Base-by-base conservation (phyloP, 2,113 vertebrate species). In the Tenebrosternarchus preto region DNA sequence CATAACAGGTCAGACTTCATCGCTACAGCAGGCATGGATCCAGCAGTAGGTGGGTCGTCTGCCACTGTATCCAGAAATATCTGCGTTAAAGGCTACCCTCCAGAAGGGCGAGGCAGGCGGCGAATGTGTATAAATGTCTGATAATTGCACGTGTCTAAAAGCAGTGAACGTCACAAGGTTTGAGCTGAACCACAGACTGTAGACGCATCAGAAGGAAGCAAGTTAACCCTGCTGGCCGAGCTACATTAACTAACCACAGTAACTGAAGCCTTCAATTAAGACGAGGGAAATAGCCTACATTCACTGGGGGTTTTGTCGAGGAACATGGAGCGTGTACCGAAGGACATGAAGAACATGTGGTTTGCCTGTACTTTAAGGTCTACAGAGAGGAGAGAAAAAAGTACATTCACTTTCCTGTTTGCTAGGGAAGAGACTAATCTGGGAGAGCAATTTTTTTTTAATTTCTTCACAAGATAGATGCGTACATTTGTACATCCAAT, bases 91-190 rank as follows among this genome's bases (percentile, higher is more conserved):
- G 80, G 70, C 76, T 81, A 82, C 82, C 80, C 82, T 80, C 25
- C 27, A 53, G 60, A 81, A 82, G 82, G 85, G 82, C 31, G 85
- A 84, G 82, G 85, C 85, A 68, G 63, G 64, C 78, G 43, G 67
- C 12, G 61, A 73, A 72, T 80, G 76, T 76, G 64, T 84, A 81
- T 75, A 84, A 78, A 81, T 57, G 73, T 78, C 72, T 86, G 85
- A 86, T 86, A 84, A 86, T 86, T 86, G 83, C 46, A 86, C 80
- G 80, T 86, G 82, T 86, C 85, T 83, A 86, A 86, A 86, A 73
- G 78, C 67, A 76, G 84, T 69, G 71, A 83, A 77, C 63, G 63
- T 76, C 53, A 67, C 39, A 24, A 75, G 82, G 78, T 79, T 59
- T 36, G 60, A 78, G 50, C 80, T 67, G 76, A 83, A 78, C 84